A percentile compares a stretch with the other conserved stretches of the same genome.
phyloP scores from a whole-genome alignment of 2,797 vertebrate genomes.

The Botia almorhae region DNA sequence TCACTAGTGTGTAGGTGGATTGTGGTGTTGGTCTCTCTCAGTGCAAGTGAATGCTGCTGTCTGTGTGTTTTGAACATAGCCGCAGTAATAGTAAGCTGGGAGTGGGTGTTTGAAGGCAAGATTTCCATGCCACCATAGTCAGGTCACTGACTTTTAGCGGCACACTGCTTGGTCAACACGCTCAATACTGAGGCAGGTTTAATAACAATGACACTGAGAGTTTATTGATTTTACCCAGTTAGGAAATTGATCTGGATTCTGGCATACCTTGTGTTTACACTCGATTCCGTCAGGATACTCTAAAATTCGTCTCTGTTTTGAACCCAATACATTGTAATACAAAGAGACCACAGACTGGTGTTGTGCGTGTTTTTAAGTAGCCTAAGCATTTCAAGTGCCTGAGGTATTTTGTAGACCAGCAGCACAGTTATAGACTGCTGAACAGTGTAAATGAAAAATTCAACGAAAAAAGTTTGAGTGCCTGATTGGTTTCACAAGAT shows the following conservation, averaged over 20 bases:
- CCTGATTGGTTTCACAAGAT: background rate
- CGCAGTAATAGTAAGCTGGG: constrained; percentile 17
- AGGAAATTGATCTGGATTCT: constrained; percentile 41
- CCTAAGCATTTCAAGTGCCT: background rate
- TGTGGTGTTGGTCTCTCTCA: constrained; percentile 21
- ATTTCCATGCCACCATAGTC: background rate
- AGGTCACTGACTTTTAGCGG: constrained; percentile 22
- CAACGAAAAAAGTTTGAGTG: too few relatives aligned
- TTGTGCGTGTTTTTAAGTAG: background rate
- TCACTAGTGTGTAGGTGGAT: constrained; percentile 37
- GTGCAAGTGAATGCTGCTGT: constrained; percentile 46
- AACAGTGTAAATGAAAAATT: background rate
- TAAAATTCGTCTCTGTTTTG: constrained; percentile 20
- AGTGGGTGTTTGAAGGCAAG: constrained; percentile 14
- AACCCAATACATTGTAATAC: background rate
- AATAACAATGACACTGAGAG: constrained; percentile 37
- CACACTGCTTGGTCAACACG: constrained; percentile 15
- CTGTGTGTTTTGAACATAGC: constrained; percentile 32
- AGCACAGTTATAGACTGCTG: constrained; percentile 4
- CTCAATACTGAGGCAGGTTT: constrained; percentile 15
- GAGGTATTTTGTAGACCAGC: constrained; percentile 9
- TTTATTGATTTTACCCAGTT: constrained; percentile 42
- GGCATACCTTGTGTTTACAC: constrained; percentile 26
- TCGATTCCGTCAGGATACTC: constrained; percentile 2
- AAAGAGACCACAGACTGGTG: constrained; percentile 10